A percentile compares a stretch with the other conserved stretches of the same genome.
phyloP scores from a whole-genome alignment of 2,113 vertebrate genomes.

The Pao palembangensis region DNA sequence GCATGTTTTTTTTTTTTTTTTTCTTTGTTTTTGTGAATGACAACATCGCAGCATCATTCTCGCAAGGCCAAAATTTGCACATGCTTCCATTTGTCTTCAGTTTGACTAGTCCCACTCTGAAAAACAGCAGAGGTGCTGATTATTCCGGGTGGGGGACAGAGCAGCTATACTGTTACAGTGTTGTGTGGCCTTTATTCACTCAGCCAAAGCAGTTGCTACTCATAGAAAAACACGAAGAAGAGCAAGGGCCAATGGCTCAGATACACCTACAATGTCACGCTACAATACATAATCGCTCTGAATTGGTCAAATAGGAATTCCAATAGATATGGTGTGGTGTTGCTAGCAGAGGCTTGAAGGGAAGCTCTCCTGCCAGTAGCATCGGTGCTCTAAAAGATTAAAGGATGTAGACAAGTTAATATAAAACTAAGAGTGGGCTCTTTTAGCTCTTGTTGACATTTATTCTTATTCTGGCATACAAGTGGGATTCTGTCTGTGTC shows the following conservation, averaged over 20 bases:
- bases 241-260: slow-evolving; percentile 4
- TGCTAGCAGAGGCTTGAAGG: slow-evolving; percentile 17
- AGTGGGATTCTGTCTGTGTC: slow-evolving; percentile 23
- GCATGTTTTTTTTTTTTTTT: neutral
- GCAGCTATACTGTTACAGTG: neutral
- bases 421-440: slow-evolving; percentile 11
- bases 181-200: no score
- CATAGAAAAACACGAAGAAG: slow-evolving; percentile 6
- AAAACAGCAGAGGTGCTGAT: slow-evolving; percentile 10
- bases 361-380: slow-evolving; percentile 12
- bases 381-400: slow-evolving; percentile 7
- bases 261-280: slow-evolving; percentile 10
- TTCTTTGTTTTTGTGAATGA: neutral
- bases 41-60: neutral
- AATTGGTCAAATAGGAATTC: slow-evolving; percentile 19
- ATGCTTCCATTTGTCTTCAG: neutral
- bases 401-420: slow-evolving; percentile 1
- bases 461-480: slow-evolving; percentile 23
- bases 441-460: slow-evolving; percentile 28
- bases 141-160: neutral
- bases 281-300: slow-evolving; percentile 13
- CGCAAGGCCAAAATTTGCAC: neutral
- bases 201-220: slow-evolving; percentile 4
- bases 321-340: slow-evolving; percentile 25
- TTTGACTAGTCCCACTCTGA: neutral